Percentiles rank a stretch among this genome's conserved stretches.
These are phyloP conservation scores for Dromas ardeola DNA, from an alignment of 2,113 vertebrate genomes.

Conservation along the genomic window DNA sequence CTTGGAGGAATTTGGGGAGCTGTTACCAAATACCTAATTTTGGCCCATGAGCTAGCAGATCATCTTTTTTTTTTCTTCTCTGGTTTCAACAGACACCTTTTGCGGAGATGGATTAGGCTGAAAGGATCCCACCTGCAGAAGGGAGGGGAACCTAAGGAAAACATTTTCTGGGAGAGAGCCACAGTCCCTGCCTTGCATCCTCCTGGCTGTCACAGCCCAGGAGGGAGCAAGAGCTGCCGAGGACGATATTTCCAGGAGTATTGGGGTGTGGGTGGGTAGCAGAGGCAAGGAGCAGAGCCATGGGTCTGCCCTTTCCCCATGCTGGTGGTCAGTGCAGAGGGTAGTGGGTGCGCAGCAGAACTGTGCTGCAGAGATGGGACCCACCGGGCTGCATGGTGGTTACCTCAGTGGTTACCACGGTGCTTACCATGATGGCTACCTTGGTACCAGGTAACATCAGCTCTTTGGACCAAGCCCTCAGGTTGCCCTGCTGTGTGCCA, in stretches of 20 bases:
- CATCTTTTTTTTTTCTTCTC: fast-evolving
- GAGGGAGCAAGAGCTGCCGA: background rate
- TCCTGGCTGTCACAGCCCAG: fast-evolving
- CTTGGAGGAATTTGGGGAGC: background rate
- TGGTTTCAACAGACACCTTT: background rate
- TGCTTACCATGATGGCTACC: too few species aligned
- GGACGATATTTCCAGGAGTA: background rate
- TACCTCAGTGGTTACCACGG: too few species aligned
- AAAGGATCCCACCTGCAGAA: background rate
- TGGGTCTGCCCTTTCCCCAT: fast-evolving
- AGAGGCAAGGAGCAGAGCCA: background rate
- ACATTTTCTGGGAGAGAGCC: background rate
- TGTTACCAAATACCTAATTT: background rate
- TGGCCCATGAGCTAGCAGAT: background rate
- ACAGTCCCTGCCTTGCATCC: background rate
- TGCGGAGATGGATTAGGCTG: background rate
- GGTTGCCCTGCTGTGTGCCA: background rate
- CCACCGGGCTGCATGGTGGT: fast-evolving
- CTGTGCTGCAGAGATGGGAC: background rate
- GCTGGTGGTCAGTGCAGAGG: background rate
- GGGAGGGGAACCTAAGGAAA: background rate
- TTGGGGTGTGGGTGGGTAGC: background rate
- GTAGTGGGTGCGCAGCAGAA: background rate
- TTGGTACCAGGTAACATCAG: fast-evolving
- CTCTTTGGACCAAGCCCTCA: background rate